Evolutionary conservation across 2,797 vertebrate species (phyloP).

Genomic region (Apodemus agrarius): DNA sequence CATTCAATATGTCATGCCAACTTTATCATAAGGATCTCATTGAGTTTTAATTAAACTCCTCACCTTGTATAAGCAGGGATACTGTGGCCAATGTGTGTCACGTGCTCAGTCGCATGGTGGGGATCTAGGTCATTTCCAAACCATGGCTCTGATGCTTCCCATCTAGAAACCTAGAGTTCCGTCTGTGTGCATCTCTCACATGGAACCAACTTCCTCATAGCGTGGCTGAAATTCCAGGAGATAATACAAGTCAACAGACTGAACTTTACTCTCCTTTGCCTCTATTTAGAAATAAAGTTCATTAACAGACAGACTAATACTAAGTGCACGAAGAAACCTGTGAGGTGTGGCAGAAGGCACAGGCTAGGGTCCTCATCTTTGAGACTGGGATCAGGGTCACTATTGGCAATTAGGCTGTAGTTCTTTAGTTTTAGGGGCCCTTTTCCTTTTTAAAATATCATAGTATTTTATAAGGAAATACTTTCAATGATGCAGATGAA

Average conservation of each 20-base stretch:
- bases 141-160: neutral
- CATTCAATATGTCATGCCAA: neutral
- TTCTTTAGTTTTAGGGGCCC: neutral
- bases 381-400: neutral
- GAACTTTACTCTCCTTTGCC: neutral
- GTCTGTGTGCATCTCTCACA: neutral
- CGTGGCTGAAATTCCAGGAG: neutral
- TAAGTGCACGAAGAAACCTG: neutral
- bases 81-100: neutral
- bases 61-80: neutral
- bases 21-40: neutral
- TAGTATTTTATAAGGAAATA: neutral
- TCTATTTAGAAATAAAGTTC: neutral
- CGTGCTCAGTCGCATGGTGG: neutral
- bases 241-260: neutral
- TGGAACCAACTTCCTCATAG: neutral
- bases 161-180: neutral
- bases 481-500: conserved; percentile 8
- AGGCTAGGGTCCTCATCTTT: neutral
- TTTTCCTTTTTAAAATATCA: neutral
- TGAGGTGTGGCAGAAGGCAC: neutral
- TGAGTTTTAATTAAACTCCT: neutral
- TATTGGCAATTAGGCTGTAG: neutral
- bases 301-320: neutral
- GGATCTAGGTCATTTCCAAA: neutral